Evolutionary conservation across 2,888 invertebrate species (phyloP), one percentile per base, ranked within the genome.

Genomic region (Phyto melanocephala): DNA sequence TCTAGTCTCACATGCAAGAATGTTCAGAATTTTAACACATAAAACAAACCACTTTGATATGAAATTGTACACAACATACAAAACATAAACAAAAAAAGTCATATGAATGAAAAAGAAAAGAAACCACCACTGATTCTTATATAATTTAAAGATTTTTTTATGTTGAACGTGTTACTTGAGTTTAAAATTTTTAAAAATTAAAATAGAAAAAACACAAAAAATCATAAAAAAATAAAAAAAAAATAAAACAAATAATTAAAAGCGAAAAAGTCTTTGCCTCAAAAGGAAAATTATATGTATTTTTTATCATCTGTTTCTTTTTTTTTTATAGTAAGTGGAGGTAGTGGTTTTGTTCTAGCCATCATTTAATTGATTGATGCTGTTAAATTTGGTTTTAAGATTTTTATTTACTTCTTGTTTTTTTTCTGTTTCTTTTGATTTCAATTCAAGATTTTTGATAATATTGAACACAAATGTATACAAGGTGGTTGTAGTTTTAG

Each of bases 351-450:
- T 13, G 50, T 52, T 40, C 50, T 28, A 35, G 54, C n/a, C 40
- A 63, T 28, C 74, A 63, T 47, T 68, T 80, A 75, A 80, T 68
- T 63, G 74, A 80, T 74, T 67, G 62, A 68, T 62, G 68, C 70
- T 75, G 58, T 67, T 67, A 52, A 58, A 47, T 67, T 40, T 63
- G 28, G 10, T 62, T 63, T 63, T 40, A 45, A 6, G 24, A 17
- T 47, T 56, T 52, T 56, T 54, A 3, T 47, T 37, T 2, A 22
- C 8, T 42, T 33, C 10, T 50, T 58, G 7, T 37, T 75, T 40
- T 37, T 35, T 13, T 33, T 56, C 42, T 1, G 28, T 56, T 65
- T 15, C 35, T 22, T 45, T 6, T 45, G 17, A 56, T 28, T 52
- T 60, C 33, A 40, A 62, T 52, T 60, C 42, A 33, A 62, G 60